phyloP scores from a whole-genome alignment of 2,888 invertebrate genomes.

The Cancer borealis region DNA sequence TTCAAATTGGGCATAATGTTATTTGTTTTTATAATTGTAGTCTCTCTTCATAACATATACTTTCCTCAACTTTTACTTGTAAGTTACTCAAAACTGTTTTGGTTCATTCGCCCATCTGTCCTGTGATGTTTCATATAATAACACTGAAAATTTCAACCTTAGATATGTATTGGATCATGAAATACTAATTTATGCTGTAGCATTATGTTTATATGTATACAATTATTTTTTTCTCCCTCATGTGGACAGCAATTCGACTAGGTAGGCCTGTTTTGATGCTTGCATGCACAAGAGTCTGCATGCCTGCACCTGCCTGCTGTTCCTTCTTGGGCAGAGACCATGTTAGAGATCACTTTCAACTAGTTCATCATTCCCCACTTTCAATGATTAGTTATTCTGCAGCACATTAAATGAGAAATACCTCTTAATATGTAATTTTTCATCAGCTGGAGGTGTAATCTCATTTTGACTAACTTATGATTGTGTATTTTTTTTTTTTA shows the following conservation, averaged over 20 bases:
- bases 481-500: not conserved
- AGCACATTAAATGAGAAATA: not conserved
- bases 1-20: not conserved
- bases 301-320: conserved; percentile 35
- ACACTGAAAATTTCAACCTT: not conserved
- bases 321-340: not conserved
- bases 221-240: conserved; percentile 46
- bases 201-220: not conserved
- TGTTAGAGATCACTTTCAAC: conserved; percentile 30
- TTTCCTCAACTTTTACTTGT: not conserved
- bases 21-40: no score
- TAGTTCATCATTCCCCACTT: not conserved
- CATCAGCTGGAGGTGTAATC: not conserved
- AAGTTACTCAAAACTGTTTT: not conserved
- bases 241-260: conserved; percentile 61
- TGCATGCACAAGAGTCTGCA: conserved; percentile 58
- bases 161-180: conserved; percentile 3
- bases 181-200: not conserved
- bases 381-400: not conserved
- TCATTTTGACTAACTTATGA: not conserved
- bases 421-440: not conserved
- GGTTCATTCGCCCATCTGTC: not conserved
- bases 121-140: not conserved
- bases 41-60: not conserved
- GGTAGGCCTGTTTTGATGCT: conserved; percentile 61